Evolutionary conservation across 2,113 vertebrate species (phyloP), one percentile per base, ranked within the genome.

Genomic region (Felis chaus): DNA sequence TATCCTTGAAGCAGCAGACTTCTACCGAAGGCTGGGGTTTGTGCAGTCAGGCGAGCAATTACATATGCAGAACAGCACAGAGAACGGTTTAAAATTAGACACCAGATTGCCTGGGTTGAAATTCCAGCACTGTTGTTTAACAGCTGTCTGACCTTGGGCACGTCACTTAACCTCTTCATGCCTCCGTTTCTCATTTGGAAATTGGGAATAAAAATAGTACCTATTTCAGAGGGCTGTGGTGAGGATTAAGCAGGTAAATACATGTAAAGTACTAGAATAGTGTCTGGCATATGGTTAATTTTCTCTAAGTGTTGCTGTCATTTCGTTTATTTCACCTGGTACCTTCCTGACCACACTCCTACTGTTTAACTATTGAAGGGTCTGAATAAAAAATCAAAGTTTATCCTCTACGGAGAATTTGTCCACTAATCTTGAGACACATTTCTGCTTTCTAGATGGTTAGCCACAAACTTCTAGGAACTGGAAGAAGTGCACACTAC

Each of bases 381-480:
- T 89, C 10, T 66, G 76, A 87, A 91, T 36, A 87, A 93, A 93
- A 94, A 94, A 48, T 33, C 65, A 92, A 55, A 45, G 36, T 23
- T 55, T 39, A 73, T 25, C 4, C 25, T 88, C 27, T 65, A 66
- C 61, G 29, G 84, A 95, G 23, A 68, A 45, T 25, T 45, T 89
- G 8, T n/a, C 48, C 33, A 79, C 21, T 41, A 73, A 55, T 55
- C 33, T 84, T 50, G 65, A 83, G 65, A 57, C 53, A 50, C 29
- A 15, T 36, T 33, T 66, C 33, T 81, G 12, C 15, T 71, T 45
- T 27, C 13, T 78, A 55, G 7, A 81, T 80, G 16, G 27, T 36
- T 65, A 41, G 33, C 19, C 61, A 69, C 31, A 87, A n/a, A 50
- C 2, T 61, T 90, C 53, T 23, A n/a, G 33, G 25, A 79, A 63